phyloP scores from a whole-genome alignment of 2,113 vertebrate species.

The Gavialis gangeticus region DNA sequence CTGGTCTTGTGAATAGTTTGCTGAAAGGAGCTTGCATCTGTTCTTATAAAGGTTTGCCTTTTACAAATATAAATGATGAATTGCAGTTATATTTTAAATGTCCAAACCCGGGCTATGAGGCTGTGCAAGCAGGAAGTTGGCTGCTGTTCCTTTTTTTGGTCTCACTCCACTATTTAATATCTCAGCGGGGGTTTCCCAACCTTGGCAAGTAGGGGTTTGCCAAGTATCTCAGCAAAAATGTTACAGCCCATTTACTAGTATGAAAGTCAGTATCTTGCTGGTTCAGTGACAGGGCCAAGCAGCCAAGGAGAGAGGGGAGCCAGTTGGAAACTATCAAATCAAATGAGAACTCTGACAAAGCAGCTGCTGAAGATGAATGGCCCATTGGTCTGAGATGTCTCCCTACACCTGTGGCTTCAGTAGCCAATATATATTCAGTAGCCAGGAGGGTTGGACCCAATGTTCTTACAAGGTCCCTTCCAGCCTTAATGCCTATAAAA shows the following conservation, averaged over 20 bases:
- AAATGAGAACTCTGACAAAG: background rate
- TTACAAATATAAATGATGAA: background rate
- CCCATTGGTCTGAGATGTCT: background rate
- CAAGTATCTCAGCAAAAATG: background rate
- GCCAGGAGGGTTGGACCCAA: too few relatives aligned
- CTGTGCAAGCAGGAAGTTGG: accelerated
- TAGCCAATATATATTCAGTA: background rate
- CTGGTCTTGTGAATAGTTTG: background rate
- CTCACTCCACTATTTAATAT: background rate
- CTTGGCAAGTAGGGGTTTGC: background rate
- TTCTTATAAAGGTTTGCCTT: background rate
- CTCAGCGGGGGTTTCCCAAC: background rate
- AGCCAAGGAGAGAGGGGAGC: background rate
- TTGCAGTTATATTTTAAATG: background rate
- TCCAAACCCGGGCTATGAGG: background rate
- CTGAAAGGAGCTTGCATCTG: accelerated
- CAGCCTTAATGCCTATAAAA: too few relatives aligned
- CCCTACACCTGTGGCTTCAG: background rate
- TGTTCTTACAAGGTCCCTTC: too few relatives aligned
- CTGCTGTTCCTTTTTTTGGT: background rate
- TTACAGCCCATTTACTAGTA: background rate
- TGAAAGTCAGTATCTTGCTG: background rate
- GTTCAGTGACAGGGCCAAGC: background rate
- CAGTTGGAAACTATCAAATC: background rate
- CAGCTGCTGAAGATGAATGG: background rate